Percentiles rank a stretch among this genome's conserved stretches.
Evolutionary conservation across 1,140 invertebrate species (phyloP).

Genomic region (Pseudomyrmex cubaensis): DNA sequence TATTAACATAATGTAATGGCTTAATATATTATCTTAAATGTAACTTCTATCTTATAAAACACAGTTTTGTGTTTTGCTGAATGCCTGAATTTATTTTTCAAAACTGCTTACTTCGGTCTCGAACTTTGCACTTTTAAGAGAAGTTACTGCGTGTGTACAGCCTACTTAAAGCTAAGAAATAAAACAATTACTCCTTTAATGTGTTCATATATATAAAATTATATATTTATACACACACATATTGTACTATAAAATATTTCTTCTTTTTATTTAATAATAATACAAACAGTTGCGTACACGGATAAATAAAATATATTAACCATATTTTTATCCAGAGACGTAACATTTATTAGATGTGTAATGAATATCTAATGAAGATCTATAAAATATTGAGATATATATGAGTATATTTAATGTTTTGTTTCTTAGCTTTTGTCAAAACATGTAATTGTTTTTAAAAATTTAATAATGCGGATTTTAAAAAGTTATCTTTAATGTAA

Average conservation of each 20-base stretch:
- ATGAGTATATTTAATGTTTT: not conserved
- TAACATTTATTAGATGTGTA: no score
- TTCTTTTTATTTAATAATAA: not conserved
- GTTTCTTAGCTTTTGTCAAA: not conserved
- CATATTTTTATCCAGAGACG: no score
- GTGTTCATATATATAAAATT: not conserved
- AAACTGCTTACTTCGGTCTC: no score
- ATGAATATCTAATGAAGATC: no score
- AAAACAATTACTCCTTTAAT: not conserved
- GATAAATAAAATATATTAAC: conserved; percentile 10
- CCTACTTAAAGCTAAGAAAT: not conserved
- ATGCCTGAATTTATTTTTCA: not conserved
- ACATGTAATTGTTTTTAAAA: conserved; percentile 1
- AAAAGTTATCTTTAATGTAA: not conserved
- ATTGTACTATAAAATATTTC: not conserved
- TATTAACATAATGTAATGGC: no score
- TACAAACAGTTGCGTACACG: not conserved
- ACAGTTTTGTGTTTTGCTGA: not conserved
- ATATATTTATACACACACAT: not conserved
- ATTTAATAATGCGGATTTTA: not conserved
- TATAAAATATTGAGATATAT: no score
- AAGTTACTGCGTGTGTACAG: no score
- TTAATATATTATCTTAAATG: no score
- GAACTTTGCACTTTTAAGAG: no score
- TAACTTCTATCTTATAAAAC: no score